Conservation (phyloP, 1,140 invertebrate genomes). For the Fopius arisanus region DNA sequence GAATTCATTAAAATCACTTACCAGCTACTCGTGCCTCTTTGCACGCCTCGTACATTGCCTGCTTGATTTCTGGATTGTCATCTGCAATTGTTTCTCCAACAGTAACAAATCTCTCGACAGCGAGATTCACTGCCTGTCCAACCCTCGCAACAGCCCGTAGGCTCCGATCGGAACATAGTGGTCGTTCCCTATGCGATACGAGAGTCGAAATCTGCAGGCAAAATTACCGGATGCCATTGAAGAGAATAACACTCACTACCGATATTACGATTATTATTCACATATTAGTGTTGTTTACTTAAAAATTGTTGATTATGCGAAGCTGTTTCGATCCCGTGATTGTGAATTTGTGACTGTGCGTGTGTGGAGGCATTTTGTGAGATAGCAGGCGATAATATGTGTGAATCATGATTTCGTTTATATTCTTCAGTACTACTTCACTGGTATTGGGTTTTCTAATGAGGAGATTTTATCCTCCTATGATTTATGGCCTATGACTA, state of each 20-base stretch:
- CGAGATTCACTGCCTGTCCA: constrained; percentile 93
- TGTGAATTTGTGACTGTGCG: background rate
- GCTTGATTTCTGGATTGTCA: constrained; percentile 95
- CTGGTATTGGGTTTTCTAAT: background rate
- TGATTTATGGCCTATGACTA: background rate
- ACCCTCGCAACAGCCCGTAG: constrained; percentile 86
- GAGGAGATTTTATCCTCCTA: background rate
- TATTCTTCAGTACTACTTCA: background rate
- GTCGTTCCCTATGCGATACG: constrained; percentile 71
- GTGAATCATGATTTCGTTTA: background rate
- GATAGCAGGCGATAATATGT: background rate
- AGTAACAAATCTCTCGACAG: constrained; percentile 96
- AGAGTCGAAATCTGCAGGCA: constrained; percentile 87
- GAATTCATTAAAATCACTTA: constrained; percentile 56
- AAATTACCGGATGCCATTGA: constrained; percentile 20
- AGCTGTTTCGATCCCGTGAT: background rate
- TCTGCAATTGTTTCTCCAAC: constrained; percentile 98
- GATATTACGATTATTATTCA: background rate
- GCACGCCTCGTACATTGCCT: constrained; percentile 98
- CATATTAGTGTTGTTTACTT: background rate
- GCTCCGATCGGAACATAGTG: constrained; percentile 65
- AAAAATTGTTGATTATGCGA: background rate
- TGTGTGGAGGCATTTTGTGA: constrained; percentile 10
- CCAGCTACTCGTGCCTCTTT: constrained; percentile 95
- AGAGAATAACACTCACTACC: background rate